Base-by-base conservation (phyloP, 2,888 invertebrate species). In the Syrphus vitripennis region DNA sequence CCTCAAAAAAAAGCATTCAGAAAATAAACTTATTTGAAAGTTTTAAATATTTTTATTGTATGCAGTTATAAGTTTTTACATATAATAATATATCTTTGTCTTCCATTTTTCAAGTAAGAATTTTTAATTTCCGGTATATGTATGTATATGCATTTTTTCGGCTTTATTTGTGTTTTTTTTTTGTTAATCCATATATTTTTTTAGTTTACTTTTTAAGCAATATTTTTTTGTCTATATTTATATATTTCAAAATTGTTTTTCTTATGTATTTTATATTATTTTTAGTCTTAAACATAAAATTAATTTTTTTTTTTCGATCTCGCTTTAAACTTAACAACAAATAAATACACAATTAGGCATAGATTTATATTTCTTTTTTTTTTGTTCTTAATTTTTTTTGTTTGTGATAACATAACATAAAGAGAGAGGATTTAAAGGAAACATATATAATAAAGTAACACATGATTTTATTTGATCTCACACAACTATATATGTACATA, bases 321-420 rank as follows among this genome's bases (percentile, higher is more conserved):
- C 75, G 29, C 71, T 88, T 87, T 76, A 88, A 88, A 88, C 87
- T 88, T 88, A 88, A 88, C 87, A 87, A 87, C 88, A 88, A 88
- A 88, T 88, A 88, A 88, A 88, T 88, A 88, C 81, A 86, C 86
- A 88, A 69, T 67, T 76, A 80, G 84, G 76, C 70, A 70, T 78
- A 86, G 55, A 61, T 82, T 72, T 34, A 42, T 59, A 57, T 50
- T 76, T n/a, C n/a, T n/a, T 37, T 55, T 48, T 77, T 34, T 65
- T 55, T 40, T 40, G 40, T 45, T 48, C 37, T 76, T 61, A 34
- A 29, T 59, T 63, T 45, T 42, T 70, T 50, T 50, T 50, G 50
- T 50, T 40, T 6, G 7, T 55, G 19, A 78, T 19, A 71, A 78
- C 57, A 72, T 63, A 78, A 78, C 70, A 83, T 67, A 83, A 78